These are phyloP conservation scores for Salvelinus sp. DNA, from an alignment of 2,113 vertebrate species.

Conservation along the genomic window DNA sequence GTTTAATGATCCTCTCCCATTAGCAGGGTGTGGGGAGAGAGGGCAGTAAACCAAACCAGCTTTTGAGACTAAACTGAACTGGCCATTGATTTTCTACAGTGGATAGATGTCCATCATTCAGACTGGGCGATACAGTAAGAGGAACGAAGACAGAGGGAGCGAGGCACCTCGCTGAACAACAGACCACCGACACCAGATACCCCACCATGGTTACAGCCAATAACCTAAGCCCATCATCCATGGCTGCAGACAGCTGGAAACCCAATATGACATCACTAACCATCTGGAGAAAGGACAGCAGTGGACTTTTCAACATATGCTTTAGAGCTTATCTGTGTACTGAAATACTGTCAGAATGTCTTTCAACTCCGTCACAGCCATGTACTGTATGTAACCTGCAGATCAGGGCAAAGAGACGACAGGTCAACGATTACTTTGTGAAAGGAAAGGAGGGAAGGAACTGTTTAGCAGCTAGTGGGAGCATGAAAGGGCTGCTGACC, in stretches of 20 bases:
- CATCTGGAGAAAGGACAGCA: conserved; percentile 53
- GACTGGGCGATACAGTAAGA: not conserved
- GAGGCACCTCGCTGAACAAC: conserved; percentile 17
- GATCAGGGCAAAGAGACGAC: no score
- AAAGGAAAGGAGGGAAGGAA: conserved; percentile 61
- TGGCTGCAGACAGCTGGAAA: conserved; percentile 48
- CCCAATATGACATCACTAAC: conserved; percentile 44
- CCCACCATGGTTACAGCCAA: not conserved
- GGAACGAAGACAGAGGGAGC: not conserved
- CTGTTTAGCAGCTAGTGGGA: conserved; percentile 52
- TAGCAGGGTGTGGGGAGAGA: conserved; percentile 15
- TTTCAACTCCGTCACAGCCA: conserved; percentile 49
- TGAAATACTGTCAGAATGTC: conserved; percentile 34
- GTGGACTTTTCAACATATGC: conserved; percentile 40
- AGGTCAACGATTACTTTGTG: no score
- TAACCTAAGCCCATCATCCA: not conserved
- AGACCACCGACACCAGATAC: not conserved
- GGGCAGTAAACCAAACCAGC: conserved; percentile 33
- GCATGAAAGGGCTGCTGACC: conserved; percentile 50
- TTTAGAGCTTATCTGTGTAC: conserved; percentile 9
- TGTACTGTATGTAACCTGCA: conserved; percentile 33
- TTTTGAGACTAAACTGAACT: conserved; percentile 24
- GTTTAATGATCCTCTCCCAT: conserved; percentile 1
- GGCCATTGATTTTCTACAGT: conserved; percentile 46
- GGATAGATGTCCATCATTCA: not conserved